Evolutionary conservation across 2,797 vertebrate genomes (phyloP).

Genomic region (Odontamblyopus rebecca): DNA sequence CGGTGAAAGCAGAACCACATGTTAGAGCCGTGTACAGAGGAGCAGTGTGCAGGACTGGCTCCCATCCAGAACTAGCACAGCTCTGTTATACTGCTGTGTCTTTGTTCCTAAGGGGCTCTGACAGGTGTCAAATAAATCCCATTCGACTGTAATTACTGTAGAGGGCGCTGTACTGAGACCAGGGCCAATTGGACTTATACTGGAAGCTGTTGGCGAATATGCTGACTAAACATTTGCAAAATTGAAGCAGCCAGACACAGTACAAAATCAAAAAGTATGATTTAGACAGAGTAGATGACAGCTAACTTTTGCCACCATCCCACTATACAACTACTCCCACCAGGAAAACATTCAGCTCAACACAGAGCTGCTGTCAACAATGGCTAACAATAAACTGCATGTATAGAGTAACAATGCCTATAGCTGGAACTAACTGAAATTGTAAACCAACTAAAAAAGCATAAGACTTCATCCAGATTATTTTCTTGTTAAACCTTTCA

Average conservation of each 20-base stretch:
- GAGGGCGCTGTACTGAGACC: constrained; percentile 14
- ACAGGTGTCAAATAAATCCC: constrained; percentile 1
- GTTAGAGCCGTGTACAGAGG: not conserved
- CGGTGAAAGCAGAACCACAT: constrained; percentile 14
- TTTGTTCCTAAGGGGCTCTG: not conserved
- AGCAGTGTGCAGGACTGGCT: constrained; percentile 2
- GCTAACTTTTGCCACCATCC: not conserved
- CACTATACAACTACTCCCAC: not conserved
- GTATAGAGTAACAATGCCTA: no score
- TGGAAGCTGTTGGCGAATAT: constrained; percentile 16
- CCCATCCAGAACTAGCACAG: constrained; percentile 6
- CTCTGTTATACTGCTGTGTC: not conserved
- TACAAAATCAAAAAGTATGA: not conserved
- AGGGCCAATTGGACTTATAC: constrained; percentile 2
- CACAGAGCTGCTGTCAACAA: no score
- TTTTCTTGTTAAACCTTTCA: not conserved
- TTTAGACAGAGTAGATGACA: not conserved
- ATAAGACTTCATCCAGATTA: not conserved
- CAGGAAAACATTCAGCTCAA: not conserved
- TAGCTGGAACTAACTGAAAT: not conserved
- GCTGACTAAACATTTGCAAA: constrained; percentile 14
- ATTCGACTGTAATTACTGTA: constrained; percentile 16
- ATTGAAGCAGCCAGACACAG: not conserved
- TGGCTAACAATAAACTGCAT: no score
- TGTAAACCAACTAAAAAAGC: not conserved